Percentiles rank a stretch among this genome's conserved stretches.
Conservation (phyloP, 1,140 invertebrate genomes). For the Oscheius sp. region DNA sequence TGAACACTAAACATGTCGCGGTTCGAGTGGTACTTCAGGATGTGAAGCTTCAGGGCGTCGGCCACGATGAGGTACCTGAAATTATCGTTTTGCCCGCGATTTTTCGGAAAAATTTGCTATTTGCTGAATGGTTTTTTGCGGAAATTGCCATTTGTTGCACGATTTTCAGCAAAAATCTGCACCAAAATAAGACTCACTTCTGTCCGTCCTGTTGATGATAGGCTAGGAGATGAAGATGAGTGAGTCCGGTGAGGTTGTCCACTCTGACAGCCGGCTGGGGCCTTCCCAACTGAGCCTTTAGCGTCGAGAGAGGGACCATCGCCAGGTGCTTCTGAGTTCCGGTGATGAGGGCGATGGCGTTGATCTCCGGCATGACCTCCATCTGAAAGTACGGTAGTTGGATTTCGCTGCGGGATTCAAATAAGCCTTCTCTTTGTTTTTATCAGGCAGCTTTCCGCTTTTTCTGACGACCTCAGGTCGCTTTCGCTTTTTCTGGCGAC, state of each 20-base stretch:
- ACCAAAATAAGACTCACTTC: no score
- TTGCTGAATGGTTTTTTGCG: neutral
- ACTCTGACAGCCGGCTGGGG: conserved; percentile 22
- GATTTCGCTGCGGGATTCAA: no score
- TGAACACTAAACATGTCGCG: conserved; percentile 25
- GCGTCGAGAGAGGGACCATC: conserved; percentile 11
- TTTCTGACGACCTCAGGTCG: no score
- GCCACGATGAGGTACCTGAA: conserved; percentile 27
- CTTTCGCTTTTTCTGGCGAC: no score
- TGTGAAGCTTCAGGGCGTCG: conserved; percentile 22
- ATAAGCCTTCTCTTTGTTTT: no score
- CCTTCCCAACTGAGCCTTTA: neutral
- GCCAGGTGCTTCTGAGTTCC: conserved; percentile 10
- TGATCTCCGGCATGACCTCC: conserved; percentile 36
- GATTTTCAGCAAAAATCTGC: neutral
- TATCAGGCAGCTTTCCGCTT: no score
- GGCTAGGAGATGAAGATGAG: conserved; percentile 2
- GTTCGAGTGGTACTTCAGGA: conserved; percentile 29
- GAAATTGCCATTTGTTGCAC: neutral
- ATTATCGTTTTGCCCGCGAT: neutral
- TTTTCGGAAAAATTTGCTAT: neutral
- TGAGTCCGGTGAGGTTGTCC: conserved; percentile 5
- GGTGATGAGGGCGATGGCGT: conserved; percentile 26
- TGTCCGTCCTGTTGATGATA: conserved; percentile 27
- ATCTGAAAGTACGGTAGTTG: conserved; percentile 31